Evolutionary conservation across 2,797 vertebrate genomes (phyloP).

Genomic region (Chrysolophus pictus): DNA sequence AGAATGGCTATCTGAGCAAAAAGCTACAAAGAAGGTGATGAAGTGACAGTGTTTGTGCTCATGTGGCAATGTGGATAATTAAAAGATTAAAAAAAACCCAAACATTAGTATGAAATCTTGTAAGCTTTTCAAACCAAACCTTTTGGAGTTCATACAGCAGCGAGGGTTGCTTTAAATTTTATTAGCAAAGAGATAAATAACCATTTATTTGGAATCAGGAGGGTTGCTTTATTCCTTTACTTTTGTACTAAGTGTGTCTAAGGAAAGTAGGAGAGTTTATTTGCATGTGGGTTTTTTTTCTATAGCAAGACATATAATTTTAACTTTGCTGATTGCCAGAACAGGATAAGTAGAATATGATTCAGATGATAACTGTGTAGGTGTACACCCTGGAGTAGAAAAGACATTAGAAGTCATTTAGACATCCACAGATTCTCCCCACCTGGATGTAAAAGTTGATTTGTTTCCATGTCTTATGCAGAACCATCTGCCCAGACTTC

Average conservation of each 20-base stretch:
- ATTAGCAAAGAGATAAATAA: background rate
- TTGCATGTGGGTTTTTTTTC: background rate
- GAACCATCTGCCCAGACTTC: conserved; percentile 91
- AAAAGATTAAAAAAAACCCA: background rate
- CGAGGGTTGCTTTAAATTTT: background rate
- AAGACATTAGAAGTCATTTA: background rate
- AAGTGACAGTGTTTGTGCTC: background rate
- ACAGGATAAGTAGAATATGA: background rate
- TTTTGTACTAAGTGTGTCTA: background rate
- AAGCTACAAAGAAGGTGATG: background rate
- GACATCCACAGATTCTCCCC: background rate
- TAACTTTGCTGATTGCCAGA: background rate
- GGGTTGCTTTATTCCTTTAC: background rate
- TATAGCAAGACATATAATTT: background rate
- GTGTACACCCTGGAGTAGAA: background rate
- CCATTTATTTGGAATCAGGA: background rate
- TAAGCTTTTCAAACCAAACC: background rate
- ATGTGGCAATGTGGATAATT: fast-evolving
- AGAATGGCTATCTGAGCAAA: background rate
- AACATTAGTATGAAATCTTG: background rate
- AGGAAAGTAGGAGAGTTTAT: background rate
- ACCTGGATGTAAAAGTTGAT: background rate
- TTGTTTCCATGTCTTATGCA: conserved; percentile 56
- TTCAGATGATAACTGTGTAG: background rate
- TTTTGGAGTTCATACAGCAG: background rate